phyloP scores from a whole-genome alignment of 2,113 vertebrate genomes.

The Microcebus tavaratra region DNA sequence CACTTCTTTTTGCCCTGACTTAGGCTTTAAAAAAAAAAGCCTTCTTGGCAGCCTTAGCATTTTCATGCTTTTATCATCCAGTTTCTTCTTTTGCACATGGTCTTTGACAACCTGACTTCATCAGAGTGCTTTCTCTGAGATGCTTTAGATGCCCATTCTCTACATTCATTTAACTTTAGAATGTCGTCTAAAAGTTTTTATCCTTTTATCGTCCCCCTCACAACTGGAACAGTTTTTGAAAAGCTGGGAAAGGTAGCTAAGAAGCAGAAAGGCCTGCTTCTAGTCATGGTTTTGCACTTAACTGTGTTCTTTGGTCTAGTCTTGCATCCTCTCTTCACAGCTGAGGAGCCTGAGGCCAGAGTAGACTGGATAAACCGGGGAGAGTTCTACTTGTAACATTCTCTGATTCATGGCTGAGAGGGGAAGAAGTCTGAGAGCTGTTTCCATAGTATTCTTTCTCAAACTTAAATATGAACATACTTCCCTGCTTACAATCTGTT shows the following conservation, averaged over 20 bases:
- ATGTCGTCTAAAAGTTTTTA: background rate
- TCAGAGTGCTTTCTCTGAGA: background rate
- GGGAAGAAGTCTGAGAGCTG: background rate
- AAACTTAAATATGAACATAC: background rate
- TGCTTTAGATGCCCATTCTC: background rate
- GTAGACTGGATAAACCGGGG: background rate
- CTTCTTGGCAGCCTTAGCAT: slow-evolving; percentile 7
- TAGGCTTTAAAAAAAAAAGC: background rate
- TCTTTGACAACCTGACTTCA: background rate
- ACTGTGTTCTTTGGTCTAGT: background rate
- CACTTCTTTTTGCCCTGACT: background rate
- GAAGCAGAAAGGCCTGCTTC: background rate
- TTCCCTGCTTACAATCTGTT: background rate
- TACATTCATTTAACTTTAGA: background rate
- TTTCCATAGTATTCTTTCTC: background rate
- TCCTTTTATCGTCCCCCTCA: background rate
- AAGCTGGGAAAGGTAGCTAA: background rate
- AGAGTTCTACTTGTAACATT: background rate
- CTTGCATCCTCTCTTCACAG: background rate
- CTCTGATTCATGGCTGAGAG: background rate
- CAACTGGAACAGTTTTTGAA: background rate
- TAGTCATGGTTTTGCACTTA: background rate
- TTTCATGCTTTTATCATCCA: background rate
- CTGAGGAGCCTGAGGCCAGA: background rate
- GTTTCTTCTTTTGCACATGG: background rate